These are phyloP conservation scores for Epinephelus lanceolatus DNA, from an alignment of 2,113 vertebrate species.

Conservation along the genomic window DNA sequence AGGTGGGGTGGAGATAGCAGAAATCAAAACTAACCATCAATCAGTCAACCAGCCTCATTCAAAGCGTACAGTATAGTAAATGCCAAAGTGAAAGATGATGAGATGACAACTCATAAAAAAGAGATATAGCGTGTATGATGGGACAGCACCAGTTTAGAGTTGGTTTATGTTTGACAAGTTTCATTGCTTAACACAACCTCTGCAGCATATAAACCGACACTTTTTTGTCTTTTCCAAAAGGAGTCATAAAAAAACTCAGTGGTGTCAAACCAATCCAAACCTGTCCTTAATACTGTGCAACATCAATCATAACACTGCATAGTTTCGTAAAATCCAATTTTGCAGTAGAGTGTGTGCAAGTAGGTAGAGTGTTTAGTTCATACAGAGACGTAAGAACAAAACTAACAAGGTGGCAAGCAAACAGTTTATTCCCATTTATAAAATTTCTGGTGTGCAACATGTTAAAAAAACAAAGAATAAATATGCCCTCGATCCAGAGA, in stretches of 20 bases:
- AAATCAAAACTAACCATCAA: slow-evolving; percentile 41
- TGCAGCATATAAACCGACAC: background rate
- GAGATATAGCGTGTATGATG: background rate
- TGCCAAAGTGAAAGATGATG: background rate
- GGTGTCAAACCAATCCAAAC: no score
- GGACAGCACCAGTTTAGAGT: background rate
- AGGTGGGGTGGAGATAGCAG: background rate
- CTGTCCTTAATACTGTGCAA: no score
- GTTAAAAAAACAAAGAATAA: background rate
- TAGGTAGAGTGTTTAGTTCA: background rate
- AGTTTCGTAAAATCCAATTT: background rate
- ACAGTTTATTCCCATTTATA: background rate
- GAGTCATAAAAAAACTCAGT: no score
- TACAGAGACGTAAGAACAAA: background rate
- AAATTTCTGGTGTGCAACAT: background rate
- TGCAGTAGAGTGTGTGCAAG: no score
- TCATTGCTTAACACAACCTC: background rate
- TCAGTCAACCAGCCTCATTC: background rate
- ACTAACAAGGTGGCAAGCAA: no score
- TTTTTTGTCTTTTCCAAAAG: background rate
- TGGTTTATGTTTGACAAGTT: background rate
- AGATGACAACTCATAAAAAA: background rate
- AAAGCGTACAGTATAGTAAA: background rate
- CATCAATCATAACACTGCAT: background rate
- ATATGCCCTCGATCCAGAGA: background rate